Evolutionary conservation across 1,140 invertebrate genomes (phyloP).

Genomic region (Zaprionus ghesquierei): DNA sequence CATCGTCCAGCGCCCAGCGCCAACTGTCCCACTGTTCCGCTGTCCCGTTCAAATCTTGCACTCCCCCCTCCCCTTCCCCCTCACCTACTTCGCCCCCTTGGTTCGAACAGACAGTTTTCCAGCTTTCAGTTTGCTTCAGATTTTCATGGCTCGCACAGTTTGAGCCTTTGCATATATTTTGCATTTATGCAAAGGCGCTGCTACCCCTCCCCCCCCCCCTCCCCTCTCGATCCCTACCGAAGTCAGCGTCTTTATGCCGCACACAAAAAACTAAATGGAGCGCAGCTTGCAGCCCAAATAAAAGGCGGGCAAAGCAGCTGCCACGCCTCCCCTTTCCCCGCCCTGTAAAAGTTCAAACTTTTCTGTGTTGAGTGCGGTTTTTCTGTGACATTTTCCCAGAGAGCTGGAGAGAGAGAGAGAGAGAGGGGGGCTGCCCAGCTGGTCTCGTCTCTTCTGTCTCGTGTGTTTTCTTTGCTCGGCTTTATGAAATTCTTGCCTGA

Average conservation of each 20-base stretch:
- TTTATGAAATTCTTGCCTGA: constrained; percentile 37
- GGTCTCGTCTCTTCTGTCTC: constrained; percentile 4
- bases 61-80: background rate
- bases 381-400: constrained; percentile 64
- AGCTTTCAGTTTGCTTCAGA: constrained; percentile 36
- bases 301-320: constrained; percentile 15
- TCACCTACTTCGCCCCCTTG: background rate
- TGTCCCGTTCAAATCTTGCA: no score
- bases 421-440: background rate
- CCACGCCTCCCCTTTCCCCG: no score
- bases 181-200: constrained; percentile 65
- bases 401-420: background rate
- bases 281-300: constrained; percentile 44
- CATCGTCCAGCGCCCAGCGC: background rate
- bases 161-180: constrained; percentile 70
- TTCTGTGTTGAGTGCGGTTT: constrained; percentile 64
- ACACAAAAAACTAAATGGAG: constrained; percentile 55
- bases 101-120: constrained; percentile 29
- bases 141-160: constrained; percentile 58
- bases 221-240: background rate
- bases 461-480: constrained; percentile 14
- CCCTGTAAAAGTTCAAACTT: constrained; percentile 57
- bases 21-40: background rate
- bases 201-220: background rate
- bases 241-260: constrained; percentile 2